Evolutionary conservation across 2,888 invertebrate genomes (phyloP), one percentile per base, ranked within the genome.

Genomic region (Mactromeris polynyma): DNA sequence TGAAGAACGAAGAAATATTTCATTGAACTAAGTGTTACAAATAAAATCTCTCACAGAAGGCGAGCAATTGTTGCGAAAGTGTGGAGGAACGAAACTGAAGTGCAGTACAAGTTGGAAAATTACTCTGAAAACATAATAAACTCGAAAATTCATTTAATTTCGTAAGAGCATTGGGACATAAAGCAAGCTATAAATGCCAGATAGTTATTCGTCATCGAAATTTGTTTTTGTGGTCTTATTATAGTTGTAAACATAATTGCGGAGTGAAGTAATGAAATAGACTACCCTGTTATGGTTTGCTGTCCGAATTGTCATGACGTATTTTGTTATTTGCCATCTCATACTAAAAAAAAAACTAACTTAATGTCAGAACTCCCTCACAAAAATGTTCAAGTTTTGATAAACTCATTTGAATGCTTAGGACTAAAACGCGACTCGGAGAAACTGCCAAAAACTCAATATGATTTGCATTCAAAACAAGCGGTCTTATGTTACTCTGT

Each of bases 1-100:
- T 40, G 46, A 4, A 46, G 46, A 46, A 46, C 46, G 46, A 11
- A 46, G 96, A 0, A 90, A 92, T 7, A 64, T 64, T 64, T 64
- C 26, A 64, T 64, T 9, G 26, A 64, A 64, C 26, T 64, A 64
- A 64, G n/a, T n/a, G 58, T 26, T n/a, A 46, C 46, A 6, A 54
- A 54, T 54, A 54, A 54, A 51, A 54, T n/a, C 19, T n/a, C 54
- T 26, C n/a, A n/a, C 7, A n/a, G 58, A 26, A 64, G n/a, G 11
- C 9, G 6, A 64, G 11, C n/a, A 64, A 58, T 21, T 26, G 58
- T 26, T 64, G 58, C 58, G 9, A n/a, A 64, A 11, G 26, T n/a
- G 6, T 4, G 11, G 4, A n/a, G 26, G 11, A 26, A 9, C n/a
- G 58, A 26, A 64, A n/a, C 58, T 9, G 26, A 64, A 64, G 58